phyloP scores from a whole-genome alignment of 2,113 vertebrate genomes.

The Anarrhichthys ocellatus region DNA sequence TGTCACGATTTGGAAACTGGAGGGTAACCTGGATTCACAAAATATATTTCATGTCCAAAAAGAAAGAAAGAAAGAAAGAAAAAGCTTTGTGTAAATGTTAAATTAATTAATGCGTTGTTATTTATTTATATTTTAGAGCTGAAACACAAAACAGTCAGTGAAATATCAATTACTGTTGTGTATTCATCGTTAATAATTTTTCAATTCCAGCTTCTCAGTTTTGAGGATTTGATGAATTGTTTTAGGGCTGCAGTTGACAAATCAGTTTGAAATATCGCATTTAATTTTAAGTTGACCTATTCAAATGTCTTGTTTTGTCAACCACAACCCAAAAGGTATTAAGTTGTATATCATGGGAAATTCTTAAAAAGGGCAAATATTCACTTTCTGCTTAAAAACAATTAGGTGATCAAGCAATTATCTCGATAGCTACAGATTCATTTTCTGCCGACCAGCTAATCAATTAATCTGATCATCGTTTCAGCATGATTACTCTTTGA shows the following conservation, averaged over 20 bases:
- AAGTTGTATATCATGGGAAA: not conserved
- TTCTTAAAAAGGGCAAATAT: not conserved
- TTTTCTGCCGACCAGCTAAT: not conserved
- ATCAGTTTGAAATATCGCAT: not conserved
- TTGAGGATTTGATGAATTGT: not conserved
- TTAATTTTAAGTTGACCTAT: not conserved
- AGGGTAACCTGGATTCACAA: conserved; percentile 27
- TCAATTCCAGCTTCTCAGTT: not conserved
- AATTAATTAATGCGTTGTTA: not conserved
- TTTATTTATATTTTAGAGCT: not conserved
- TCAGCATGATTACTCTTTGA: not conserved
- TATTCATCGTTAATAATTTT: not conserved
- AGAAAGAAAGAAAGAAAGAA: too few species aligned
- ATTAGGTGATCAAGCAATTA: not conserved
- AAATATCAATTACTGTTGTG: not conserved
- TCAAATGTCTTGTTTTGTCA: not conserved
- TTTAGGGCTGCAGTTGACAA: not conserved
- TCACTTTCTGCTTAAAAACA: not conserved
- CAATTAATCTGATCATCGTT: not conserved
- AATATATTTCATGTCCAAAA: not conserved
- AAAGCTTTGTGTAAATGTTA: not conserved
- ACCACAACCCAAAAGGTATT: not conserved
- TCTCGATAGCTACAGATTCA: too few species aligned
- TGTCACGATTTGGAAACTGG: conserved; percentile 32
- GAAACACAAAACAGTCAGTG: not conserved